A percentile compares a stretch with the other conserved stretches of the same genome.
Conservation (phyloP, 2,797 vertebrate species). For the Chlorospingus semifuscus region DNA sequence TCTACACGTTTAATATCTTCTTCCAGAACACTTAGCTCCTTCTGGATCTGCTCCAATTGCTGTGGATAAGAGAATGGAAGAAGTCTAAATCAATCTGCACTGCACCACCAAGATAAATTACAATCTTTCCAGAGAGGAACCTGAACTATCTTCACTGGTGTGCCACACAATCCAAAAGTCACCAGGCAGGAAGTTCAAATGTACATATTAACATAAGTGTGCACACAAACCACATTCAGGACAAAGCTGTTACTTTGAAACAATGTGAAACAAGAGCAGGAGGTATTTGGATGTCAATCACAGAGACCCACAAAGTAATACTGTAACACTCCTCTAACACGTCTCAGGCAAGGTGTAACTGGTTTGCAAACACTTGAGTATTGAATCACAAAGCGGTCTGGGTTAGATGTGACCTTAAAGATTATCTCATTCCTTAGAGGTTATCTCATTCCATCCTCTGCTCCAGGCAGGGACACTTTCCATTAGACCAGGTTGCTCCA, state of each 20-base stretch:
- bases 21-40: constrained; percentile 96
- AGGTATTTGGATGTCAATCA: not conserved
- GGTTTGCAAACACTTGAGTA: not conserved
- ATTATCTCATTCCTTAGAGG: not conserved
- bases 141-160: not conserved
- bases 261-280: not conserved
- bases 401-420: not conserved
- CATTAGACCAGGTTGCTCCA: accelerated
- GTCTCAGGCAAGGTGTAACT: not conserved
- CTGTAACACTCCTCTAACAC: not conserved
- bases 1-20: constrained; percentile 98
- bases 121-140: not conserved
- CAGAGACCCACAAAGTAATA: not conserved
- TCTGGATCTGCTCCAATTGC: constrained; percentile 99
- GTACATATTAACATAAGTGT: not conserved
- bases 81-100: constrained; percentile 65
- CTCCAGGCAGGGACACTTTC: not conserved
- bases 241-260: not conserved
- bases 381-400: not conserved
- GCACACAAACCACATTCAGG: not conserved
- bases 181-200: not conserved
- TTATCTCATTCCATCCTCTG: not conserved
- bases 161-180: not conserved
- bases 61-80: constrained; percentile 69
- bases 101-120: constrained; percentile 28